phyloP scores from a whole-genome alignment of 2,797 vertebrate genomes.

The Apogon talboti region DNA sequence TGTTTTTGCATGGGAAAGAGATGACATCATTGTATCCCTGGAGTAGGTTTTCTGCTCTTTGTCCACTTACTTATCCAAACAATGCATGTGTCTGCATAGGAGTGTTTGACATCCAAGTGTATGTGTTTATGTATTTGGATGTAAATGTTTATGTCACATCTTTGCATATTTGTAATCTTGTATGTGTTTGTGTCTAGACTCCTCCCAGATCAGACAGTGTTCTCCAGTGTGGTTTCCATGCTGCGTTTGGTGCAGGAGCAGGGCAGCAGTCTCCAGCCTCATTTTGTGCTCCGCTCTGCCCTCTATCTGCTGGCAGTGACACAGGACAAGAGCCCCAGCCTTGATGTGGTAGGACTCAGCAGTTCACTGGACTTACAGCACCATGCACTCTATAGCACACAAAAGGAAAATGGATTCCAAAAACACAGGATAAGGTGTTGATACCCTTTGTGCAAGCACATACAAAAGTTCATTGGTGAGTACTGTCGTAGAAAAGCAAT shows the following conservation, averaged over 20 bases:
- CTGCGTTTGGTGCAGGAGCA: conserved; percentile 85
- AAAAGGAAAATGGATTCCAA: background rate
- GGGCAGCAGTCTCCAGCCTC: conserved; percentile 77
- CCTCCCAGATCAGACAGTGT: conserved; percentile 87
- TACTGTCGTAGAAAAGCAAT: no score
- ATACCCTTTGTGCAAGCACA: no score
- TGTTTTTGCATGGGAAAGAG: conserved; percentile 6
- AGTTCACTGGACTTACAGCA: background rate
- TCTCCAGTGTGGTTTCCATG: conserved; percentile 85
- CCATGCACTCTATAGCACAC: background rate
- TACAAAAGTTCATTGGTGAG: no score
- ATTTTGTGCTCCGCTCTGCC: conserved; percentile 84
- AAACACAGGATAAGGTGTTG: no score
- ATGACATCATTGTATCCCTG: conserved; percentile 16
- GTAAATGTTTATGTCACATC: conserved; percentile 21
- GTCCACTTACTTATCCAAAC: conserved; percentile 25
- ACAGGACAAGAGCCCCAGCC: conserved; percentile 83
- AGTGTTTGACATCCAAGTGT: conserved; percentile 28
- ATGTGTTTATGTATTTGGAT: conserved; percentile 15
- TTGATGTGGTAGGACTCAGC: conserved; percentile 81
- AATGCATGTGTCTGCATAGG: conserved; percentile 25
- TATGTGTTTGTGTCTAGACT: conserved; percentile 81
- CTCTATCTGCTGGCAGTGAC: conserved; percentile 91
- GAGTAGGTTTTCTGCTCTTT: conserved; percentile 25
- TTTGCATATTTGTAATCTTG: conserved; percentile 3